Evolutionary conservation across 2,797 vertebrate genomes (phyloP).

Genomic region (Betta splendens): DNA sequence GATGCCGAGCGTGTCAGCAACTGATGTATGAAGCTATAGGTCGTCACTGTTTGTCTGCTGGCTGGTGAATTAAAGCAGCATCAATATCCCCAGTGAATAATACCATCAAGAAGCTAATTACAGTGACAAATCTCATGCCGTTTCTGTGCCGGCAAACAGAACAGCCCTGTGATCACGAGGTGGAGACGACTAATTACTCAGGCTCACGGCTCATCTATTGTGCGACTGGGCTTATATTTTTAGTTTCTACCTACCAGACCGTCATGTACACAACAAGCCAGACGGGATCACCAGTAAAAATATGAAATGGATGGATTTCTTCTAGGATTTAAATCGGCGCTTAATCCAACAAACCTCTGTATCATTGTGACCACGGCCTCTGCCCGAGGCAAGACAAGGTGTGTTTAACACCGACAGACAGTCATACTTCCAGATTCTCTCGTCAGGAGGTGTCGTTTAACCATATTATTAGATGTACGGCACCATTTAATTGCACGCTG

Average conservation of each 20-base stretch:
- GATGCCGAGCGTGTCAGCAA: neutral
- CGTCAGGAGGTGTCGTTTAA: constrained; percentile 4
- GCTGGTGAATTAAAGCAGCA: constrained; percentile 34
- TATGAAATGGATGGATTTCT: neutral
- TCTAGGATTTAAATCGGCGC: neutral
- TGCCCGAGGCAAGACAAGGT: neutral
- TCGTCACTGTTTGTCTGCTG: constrained; percentile 5
- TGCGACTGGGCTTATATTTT: constrained; percentile 12
- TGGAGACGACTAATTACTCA: constrained; percentile 41
- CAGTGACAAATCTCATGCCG: constrained; percentile 7
- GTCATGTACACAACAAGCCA: neutral
- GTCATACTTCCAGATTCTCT: neutral
- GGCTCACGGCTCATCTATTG: constrained; percentile 19
- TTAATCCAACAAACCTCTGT: neutral
- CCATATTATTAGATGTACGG: constrained; percentile 18
- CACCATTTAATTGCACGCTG: constrained; percentile 38
- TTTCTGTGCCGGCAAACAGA: constrained; percentile 19
- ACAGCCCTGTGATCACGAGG: constrained; percentile 17
- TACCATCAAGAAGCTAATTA: constrained; percentile 41
- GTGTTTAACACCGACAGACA: constrained; percentile 5
- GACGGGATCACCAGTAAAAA: neutral
- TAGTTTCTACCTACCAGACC: constrained; percentile 2
- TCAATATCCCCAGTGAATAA: constrained; percentile 3
- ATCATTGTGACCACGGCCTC: neutral
- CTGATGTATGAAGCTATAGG: neutral